A percentile compares a stretch with the other conserved stretches of the same genome.
Conservation (phyloP, 2,797 vertebrate genomes). For the Aldrovandia affinis region DNA sequence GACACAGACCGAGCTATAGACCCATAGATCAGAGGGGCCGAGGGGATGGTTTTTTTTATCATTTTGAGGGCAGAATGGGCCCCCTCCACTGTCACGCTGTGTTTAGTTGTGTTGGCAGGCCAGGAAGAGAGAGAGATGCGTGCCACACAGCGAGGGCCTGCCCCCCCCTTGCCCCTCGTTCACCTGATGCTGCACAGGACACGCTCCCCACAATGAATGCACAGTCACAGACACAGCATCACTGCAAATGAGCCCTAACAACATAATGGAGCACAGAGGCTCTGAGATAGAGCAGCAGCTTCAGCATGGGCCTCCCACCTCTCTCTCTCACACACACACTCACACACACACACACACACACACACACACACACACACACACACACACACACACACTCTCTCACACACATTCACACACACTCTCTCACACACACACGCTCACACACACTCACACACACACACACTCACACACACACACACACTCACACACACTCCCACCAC, state of each 20-base stretch:
- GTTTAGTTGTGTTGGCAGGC: neutral
- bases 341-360: too few relatives aligned
- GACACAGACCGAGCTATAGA: too few relatives aligned
- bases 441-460: neutral
- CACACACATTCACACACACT: conserved; percentile 22
- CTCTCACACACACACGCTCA: neutral
- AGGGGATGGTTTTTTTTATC: too few relatives aligned
- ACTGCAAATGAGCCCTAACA: neutral
- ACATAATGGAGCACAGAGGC: neutral
- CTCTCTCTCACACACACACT: too few relatives aligned
- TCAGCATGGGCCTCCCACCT: conserved; percentile 8
- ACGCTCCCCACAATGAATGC: conserved; percentile 6
- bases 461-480: conserved; percentile 12
- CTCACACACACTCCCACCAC: conserved; percentile 25
- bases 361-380: too few relatives aligned
- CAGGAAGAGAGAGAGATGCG: neutral
- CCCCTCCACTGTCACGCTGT: too few relatives aligned
- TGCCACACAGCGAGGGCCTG: neutral
- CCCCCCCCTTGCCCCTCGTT: too few relatives aligned
- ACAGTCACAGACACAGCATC: conserved; percentile 6
- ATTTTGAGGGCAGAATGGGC: too few relatives aligned
- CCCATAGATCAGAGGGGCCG: too few relatives aligned
- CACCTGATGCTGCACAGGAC: neutral
- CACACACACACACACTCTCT: conserved; percentile 15
- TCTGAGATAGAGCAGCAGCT: neutral